Conservation (phyloP, 2,797 vertebrate genomes). For the Pristis pectinata region DNA sequence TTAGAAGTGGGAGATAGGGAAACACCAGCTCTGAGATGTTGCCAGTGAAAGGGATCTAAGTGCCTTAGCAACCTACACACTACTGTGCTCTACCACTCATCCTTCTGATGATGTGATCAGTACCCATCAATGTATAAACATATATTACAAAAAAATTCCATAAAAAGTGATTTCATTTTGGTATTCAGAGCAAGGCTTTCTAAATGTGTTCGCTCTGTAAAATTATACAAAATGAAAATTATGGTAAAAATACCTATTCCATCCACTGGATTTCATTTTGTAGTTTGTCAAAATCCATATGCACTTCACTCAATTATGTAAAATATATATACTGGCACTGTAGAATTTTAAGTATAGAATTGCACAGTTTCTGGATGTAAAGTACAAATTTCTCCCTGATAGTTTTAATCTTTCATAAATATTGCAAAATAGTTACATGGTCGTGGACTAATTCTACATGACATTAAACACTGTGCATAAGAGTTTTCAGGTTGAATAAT, state of each 20-base stretch:
- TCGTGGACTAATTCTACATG: not conserved
- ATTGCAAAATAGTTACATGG: not conserved
- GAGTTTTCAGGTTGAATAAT: not conserved
- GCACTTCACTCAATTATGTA: not conserved
- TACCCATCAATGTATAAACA: slow-evolving; percentile 6
- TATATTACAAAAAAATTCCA: not conserved
- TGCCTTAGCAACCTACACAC: not conserved
- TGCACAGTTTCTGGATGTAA: not conserved
- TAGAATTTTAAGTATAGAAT: not conserved
- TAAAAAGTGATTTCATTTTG: not conserved
- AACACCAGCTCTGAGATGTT: not conserved
- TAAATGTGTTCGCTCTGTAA: not conserved
- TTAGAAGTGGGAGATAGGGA: too few species aligned
- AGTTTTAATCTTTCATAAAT: not conserved
- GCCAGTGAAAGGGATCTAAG: not conserved
- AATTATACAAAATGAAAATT: not conserved
- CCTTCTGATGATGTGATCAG: not conserved
- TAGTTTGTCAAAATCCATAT: not conserved
- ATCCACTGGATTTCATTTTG: not conserved
- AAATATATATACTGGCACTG: not conserved
- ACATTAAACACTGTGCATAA: not conserved
- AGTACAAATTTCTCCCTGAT: not conserved
- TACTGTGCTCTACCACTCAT: not conserved
- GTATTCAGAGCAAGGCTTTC: not conserved
- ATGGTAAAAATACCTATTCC: not conserved